Base-by-base conservation (phyloP, 2,888 invertebrate species). In the Drosophila koepferae region DNA sequence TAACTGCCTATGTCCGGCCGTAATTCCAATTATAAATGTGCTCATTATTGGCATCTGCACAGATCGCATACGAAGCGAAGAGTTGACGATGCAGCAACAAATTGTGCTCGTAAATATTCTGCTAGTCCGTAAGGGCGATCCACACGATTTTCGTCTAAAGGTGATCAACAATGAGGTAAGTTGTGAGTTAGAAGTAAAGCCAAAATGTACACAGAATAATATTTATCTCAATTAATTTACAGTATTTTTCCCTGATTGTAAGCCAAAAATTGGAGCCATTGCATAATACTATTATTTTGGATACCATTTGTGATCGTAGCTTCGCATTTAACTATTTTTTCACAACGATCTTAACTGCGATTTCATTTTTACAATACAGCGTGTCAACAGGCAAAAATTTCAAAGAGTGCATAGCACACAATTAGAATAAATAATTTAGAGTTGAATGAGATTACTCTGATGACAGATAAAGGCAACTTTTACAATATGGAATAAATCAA, bases 281-380 rank as follows among this genome's bases (percentile, higher is more conserved):
- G 14, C 63, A 68, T 1, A 84, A 83, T 56, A 43, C 55, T 1
- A 82, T 82, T 4, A 63, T 80, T n/a, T 71, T 84, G 38, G 68
- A 68, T 16, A 74, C 61, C 5, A 80, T 70, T 14, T 84, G 77
- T 31, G 85, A 84, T 67, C 74, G 82, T 0, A 53, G 51, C 28
- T 83, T 83, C 16, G 82, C 72, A 8, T 64, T 80, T 31, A 75
- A 77, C 36, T 83, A 65, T 48, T 60, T 83, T 0, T n/a, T 84
- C 10, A 84, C 85, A 0, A 59, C 69, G 5, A 66, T 82, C 2
- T 7, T 72, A 7, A 84, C 85, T 0, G 82, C 82, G 2, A 18
- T 83, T 1, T 84, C 82, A 0, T 62, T 82, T 3, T 46, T 82
- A n/a, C 85, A 84, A 40, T 83, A 83, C n/a, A 72, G 71, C 0